Evolutionary conservation across 2,888 invertebrate genomes (phyloP).

Genomic region (Erynnis tages): DNA sequence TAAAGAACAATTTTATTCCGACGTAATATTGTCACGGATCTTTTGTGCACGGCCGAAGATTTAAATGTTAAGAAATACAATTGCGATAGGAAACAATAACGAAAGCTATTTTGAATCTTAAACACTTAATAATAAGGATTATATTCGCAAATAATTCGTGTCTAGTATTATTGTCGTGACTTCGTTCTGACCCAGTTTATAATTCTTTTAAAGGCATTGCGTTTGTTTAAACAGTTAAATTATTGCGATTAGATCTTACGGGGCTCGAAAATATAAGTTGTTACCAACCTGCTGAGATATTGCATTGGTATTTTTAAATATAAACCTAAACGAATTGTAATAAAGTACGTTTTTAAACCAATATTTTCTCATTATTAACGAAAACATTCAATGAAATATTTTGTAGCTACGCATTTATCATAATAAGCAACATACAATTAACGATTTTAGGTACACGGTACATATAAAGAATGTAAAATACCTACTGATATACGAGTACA

Average conservation of each 20-base stretch:
- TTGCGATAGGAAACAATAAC: neutral
- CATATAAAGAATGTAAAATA: too few species aligned
- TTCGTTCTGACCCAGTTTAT: conserved; percentile 17
- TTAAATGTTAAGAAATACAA: conserved; percentile 14
- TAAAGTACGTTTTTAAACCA: too few species aligned
- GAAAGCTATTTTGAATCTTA: conserved; percentile 1
- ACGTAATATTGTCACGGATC: conserved; percentile 6
- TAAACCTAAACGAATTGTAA: too few species aligned
- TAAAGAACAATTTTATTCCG: neutral
- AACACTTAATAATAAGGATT: neutral
- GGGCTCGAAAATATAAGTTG: neutral
- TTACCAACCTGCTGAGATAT: neutral
- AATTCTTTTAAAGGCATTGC: conserved; percentile 17
- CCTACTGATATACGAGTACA: too few species aligned
- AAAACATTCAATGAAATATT: too few species aligned
- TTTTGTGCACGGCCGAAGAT: conserved; percentile 6
- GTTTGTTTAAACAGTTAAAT: conserved; percentile 18
- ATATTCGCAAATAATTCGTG: neutral
- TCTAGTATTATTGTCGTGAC: conserved; percentile 5
- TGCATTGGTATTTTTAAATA: too few species aligned
- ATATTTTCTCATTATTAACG: too few species aligned
- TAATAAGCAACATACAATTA: too few species aligned
- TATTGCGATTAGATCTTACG: conserved; percentile 11
- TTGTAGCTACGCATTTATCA: too few species aligned
- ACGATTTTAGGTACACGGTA: too few species aligned